Base-by-base conservation (phyloP, 2,797 vertebrate species). In the Chaetophractus vellerosus region DNA sequence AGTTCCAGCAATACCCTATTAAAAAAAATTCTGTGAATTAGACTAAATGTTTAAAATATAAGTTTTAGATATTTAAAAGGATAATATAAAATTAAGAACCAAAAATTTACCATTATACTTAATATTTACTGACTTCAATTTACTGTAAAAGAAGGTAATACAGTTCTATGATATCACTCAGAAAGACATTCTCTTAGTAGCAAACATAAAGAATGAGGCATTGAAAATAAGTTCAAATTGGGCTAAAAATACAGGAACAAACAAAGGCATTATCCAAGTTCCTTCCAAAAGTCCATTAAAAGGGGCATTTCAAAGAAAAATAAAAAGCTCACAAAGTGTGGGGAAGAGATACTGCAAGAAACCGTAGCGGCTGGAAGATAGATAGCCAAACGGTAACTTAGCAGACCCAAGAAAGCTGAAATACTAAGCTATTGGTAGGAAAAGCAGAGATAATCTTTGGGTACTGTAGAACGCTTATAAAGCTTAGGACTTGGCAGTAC, bases 1-100 rank as follows among this genome's bases (percentile, higher is more conserved):
- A 76, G 99, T 99, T 97, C 99, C 99, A 80, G 99, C 99, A 95
- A 99, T 99, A 88, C 99, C 99, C 99, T 99, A 90, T 95, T 72
- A 97, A 94, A 94, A 96, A 96, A 97, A 95, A 90, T 66, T 48
- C 83, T 69, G 85, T 76, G 75, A 94, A 92, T 97, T 57, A 94
- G 86, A 89, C 71, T 74, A n/a, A 64, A 63, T 38, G 41, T 59
- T 90, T 91, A 88, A 93, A 83, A 86, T n/a, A 24, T 0, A 63
- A 80, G 11, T 81, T 94, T 38, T 26, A 95, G 64, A 75, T 88
- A 94, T 63, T 59, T 68, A 81, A 92, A 88, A 92, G 24, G 31
- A 48, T 64, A 64, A 72, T 50, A 72, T 5, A 38, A 9, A 74
- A 82, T 45, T 38, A 72, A 89, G 14, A 75, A 83, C 28, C 7